Conservation (phyloP, 1,140 invertebrate genomes). For the Sesamia nonagrioides region DNA sequence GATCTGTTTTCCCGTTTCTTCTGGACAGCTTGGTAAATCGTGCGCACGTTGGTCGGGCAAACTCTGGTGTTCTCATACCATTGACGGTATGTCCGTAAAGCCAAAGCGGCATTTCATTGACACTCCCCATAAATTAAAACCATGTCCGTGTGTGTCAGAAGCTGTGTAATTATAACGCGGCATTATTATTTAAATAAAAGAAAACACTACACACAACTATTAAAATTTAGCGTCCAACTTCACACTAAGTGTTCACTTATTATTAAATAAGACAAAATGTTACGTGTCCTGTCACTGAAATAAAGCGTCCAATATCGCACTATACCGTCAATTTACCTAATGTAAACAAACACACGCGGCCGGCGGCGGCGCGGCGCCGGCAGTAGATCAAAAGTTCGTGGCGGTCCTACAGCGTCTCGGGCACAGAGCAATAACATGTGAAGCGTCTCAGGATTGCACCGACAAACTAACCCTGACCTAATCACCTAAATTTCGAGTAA, state of each 20-base stretch:
- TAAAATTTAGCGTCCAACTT: not conserved
- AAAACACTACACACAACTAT: not conserved
- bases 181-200: not conserved
- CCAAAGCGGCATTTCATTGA: constrained; percentile 35
- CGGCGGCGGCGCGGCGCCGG: no score
- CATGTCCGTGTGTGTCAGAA: constrained; percentile 32
- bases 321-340: no score
- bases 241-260: not conserved
- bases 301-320: no score
- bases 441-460: no score
- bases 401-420: no score
- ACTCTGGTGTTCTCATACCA: constrained; percentile 22
- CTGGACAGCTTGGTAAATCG: constrained; percentile 44
- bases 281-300: no score
- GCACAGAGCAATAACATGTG: no score
- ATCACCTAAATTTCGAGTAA: no score
- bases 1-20: constrained; percentile 22
- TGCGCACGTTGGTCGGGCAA: constrained; percentile 26
- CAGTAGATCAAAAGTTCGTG: no score
- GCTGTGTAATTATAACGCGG: constrained; percentile 19
- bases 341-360: no score
- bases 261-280: no score
- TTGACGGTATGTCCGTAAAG: constrained; percentile 37
- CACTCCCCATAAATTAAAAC: constrained; percentile 52
- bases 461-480: no score